A percentile compares a stretch with the other conserved stretches of the same genome.
These are phyloP conservation scores for Conus betulinus DNA, from an alignment of 1,140 invertebrate species.

Conservation along the genomic window DNA sequence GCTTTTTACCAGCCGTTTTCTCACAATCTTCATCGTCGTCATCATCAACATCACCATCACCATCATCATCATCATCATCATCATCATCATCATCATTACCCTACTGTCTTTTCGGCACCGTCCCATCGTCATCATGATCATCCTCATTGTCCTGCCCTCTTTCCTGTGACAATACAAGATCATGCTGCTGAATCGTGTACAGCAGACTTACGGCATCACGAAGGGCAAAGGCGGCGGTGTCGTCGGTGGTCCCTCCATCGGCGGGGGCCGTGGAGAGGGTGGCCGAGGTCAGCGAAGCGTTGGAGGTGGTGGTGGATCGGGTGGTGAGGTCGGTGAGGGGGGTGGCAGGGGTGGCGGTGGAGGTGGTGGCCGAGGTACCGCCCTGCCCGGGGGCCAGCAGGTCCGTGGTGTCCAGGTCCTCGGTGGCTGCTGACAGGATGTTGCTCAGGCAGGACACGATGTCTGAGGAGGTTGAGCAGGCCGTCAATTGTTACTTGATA, in stretches of 20 bases:
- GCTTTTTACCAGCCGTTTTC: too few species aligned
- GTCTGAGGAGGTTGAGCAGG: slow-evolving; percentile 41
- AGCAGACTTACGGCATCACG: too few species aligned
- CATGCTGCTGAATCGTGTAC: background rate
- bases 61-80: too few species aligned
- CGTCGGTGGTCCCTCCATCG: too few species aligned
- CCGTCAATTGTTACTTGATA: too few species aligned
- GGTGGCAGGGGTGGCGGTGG: background rate
- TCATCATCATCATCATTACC: too few species aligned
- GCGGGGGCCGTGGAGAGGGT: background rate
- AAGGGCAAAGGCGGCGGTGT: background rate
- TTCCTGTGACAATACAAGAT: too few species aligned
- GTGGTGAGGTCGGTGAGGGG: background rate
- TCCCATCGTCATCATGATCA: too few species aligned
- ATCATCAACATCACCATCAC: too few species aligned
- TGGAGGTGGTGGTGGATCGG: background rate
- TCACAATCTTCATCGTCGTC: too few species aligned
- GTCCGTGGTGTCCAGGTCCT: background rate
- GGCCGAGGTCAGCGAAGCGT: background rate
- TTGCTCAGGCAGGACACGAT: slow-evolving; percentile 57
- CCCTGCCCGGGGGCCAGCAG: background rate
- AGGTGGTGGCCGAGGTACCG: background rate
- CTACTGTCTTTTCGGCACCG: too few species aligned
- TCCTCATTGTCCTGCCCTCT: too few species aligned
- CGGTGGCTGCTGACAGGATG: slow-evolving; percentile 54